Percentiles rank a stretch among this genome's conserved stretches.
Evolutionary conservation across 2,888 invertebrate genomes (phyloP).

Genomic region (Megamerina dolium): DNA sequence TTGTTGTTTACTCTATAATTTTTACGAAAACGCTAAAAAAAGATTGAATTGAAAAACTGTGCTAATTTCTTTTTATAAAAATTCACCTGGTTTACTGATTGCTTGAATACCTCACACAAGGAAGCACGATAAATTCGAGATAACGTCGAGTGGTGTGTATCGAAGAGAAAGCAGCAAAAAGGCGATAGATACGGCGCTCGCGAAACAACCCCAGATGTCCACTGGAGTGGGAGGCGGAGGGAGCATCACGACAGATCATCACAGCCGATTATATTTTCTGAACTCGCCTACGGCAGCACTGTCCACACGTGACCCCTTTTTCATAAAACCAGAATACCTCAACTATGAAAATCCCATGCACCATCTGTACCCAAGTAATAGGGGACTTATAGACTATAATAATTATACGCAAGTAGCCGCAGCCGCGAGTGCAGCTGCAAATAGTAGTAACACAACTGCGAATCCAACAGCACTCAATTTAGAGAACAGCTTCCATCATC

Average conservation of each 20-base stretch:
- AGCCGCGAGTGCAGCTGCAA: conserved; percentile 32
- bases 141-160: too few species aligned
- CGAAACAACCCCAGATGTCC: conserved; percentile 40
- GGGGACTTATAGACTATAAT: conserved; percentile 42
- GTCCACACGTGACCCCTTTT: conserved; percentile 40
- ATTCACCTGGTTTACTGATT: conserved; percentile 2
- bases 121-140: too few species aligned
- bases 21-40: too few species aligned
- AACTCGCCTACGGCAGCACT: conserved; percentile 42
- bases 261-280: conserved; percentile 43
- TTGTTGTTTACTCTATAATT: conserved; percentile 44
- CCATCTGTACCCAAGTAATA: conserved; percentile 40
- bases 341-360: conserved; percentile 47
- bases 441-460: conserved; percentile 22
- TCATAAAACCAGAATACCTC: conserved; percentile 44
- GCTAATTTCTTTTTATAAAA: conserved; percentile 16
- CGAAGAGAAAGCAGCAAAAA: conserved; percentile 15
- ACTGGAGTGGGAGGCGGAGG: conserved; percentile 47
- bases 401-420: conserved; percentile 34
- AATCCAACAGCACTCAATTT: conserved; percentile 26
- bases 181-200: conserved; percentile 27
- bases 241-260: conserved; percentile 45
- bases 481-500: conserved; percentile 26
- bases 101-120: conserved; percentile 4
- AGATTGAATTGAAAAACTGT: conserved; percentile 29